These are phyloP conservation scores for Caranx melampygus DNA, from an alignment of 2,113 vertebrate species.

Conservation along the genomic window DNA sequence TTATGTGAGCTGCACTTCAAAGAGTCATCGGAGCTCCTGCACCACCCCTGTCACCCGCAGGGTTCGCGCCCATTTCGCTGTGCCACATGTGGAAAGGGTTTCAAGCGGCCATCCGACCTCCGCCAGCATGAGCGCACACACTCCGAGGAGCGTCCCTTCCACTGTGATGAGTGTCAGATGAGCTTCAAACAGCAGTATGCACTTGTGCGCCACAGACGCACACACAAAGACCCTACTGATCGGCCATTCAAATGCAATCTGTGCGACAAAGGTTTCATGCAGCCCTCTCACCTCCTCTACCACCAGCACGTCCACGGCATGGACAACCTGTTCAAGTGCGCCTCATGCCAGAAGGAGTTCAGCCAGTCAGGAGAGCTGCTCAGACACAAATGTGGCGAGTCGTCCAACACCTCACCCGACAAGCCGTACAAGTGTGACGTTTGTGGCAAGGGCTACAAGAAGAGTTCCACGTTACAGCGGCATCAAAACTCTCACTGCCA, in stretches of 20 bases:
- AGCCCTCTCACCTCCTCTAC: constrained; percentile 95
- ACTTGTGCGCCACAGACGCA: constrained; percentile 93
- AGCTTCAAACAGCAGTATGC: constrained; percentile 98
- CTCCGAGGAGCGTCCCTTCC: constrained; percentile 97
- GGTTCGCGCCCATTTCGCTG: constrained; percentile 96
- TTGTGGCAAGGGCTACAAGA: constrained; percentile 97
- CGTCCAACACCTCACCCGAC: constrained; percentile 84
- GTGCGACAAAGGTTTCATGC: constrained; percentile 96
- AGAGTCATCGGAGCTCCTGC: constrained; percentile 94
- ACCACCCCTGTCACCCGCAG: constrained; percentile 95
- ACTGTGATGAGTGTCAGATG: constrained; percentile 99
- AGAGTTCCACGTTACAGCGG: constrained; percentile 94
- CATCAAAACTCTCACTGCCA: constrained; percentile 95
- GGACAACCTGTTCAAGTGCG: constrained; percentile 97
- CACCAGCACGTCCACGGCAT: constrained; percentile 97
- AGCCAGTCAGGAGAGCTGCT: constrained; percentile 95
- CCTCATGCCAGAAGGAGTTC: constrained; percentile 97
- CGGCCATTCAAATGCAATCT: constrained; percentile 93
- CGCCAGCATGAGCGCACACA: constrained; percentile 96
- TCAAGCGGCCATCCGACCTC: constrained; percentile 95
- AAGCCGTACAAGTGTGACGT: constrained; percentile 95
- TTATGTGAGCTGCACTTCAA: constrained; percentile 97
- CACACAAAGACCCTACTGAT: constrained; percentile 89
- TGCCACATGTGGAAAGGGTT: constrained; percentile 93
- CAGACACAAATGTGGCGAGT: constrained; percentile 94